phyloP scores from a whole-genome alignment of 1,140 invertebrate genomes.

The Mizuhopecten yessoensis region DNA sequence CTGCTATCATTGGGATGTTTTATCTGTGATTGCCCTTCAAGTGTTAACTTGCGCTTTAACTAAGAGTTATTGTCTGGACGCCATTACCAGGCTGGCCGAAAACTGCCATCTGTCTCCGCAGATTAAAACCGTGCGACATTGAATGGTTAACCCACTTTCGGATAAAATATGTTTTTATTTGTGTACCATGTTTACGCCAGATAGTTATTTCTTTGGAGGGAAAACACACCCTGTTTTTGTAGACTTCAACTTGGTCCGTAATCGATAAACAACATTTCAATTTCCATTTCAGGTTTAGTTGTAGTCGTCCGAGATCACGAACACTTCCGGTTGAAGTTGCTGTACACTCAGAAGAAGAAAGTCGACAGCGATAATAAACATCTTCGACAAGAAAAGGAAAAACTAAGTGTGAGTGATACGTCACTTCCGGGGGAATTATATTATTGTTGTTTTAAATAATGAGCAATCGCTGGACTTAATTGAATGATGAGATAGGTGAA shows the following conservation, averaged over 20 bases:
- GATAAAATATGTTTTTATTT: not conserved
- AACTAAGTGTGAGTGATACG: slow-evolving; percentile 66
- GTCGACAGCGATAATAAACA: slow-evolving; percentile 76
- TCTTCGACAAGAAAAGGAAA: slow-evolving; percentile 68
- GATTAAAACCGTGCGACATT: not conserved
- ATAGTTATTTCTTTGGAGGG: too few species aligned
- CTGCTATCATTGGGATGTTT: not conserved
- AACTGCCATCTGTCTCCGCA: not conserved
- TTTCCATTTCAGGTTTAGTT: slow-evolving; percentile 79
- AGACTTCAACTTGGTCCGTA: not conserved
- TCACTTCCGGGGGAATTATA: too few species aligned
- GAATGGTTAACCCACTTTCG: too few species aligned
- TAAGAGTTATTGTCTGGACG: not conserved
- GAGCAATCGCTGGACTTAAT: not conserved
- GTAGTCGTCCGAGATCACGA: slow-evolving; percentile 80
- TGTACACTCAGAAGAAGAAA: slow-evolving; percentile 80
- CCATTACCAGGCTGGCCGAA: not conserved
- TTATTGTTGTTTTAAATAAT: not conserved
- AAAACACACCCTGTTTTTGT: not conserved
- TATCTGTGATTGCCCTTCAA: not conserved
- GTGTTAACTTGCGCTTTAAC: not conserved
- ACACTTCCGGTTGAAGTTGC: slow-evolving; percentile 78
- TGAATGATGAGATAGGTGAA: too few species aligned
- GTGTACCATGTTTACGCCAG: not conserved
- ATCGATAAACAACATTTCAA: too few species aligned